Base-by-base conservation (phyloP, 1,140 invertebrate species). In the Drosophila tropicalis region DNA sequence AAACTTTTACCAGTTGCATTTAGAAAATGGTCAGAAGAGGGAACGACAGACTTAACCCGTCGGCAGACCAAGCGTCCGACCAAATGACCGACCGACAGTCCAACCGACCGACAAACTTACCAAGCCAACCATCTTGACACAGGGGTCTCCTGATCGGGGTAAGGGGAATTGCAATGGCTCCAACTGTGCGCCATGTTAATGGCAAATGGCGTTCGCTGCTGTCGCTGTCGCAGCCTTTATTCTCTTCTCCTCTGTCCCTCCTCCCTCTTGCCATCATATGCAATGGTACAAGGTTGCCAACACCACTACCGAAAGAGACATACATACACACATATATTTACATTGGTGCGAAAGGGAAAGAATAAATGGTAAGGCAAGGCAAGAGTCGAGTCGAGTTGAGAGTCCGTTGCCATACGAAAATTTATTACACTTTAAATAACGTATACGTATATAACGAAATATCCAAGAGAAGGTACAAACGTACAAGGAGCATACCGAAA, bases 1-100 rank as follows among this genome's bases (percentile, higher is more conserved):
- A 75, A 76, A 72, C 54, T 82, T 86, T 76, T 79, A 87, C 83
- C 79, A 86, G 82, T 87, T 86, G 83, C 79, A 89, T 86, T 87
- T 87, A 69, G 75, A 67, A 29, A 85, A 70, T 72, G 71, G 62
- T 54, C 66, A 54, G 57, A 69, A 41, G 17, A 13, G 17, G n/a
- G 44, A 51, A 19, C 7, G 17, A 22, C 44, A 6, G 44, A 51
- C 13, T 36, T 36, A 36, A 9, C 34, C 34, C 7, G 34, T 36
- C 34, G 34, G 7, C 34, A 9, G 34, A 36, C 34, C 34, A 36
- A 36, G 5, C 34, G 34, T 5, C 10, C 5, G 15, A 39, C 19
- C 39, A 15, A 36, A 25, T 2, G 22, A 19, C 10, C 5, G 1
- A 57, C 40, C 19, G 44, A 44, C 71, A 61, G 57, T 5, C 34